Conservation (phyloP, 1,140 invertebrate genomes). For the Pogonognathellus flavescens region DNA sequence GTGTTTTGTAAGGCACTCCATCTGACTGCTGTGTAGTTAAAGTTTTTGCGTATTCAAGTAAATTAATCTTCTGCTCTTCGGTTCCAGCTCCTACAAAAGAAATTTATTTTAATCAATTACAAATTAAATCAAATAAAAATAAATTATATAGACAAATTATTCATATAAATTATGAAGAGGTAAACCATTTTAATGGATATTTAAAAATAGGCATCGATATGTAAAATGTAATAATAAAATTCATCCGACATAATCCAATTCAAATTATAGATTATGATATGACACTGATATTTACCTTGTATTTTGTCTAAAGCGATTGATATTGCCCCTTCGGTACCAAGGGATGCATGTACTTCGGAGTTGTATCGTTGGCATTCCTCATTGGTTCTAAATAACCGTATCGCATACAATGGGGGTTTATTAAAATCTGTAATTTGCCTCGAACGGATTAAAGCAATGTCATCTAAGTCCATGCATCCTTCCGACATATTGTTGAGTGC, state of each 20-base stretch:
- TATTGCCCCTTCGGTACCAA: neutral
- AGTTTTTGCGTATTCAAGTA: neutral
- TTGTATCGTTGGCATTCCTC: constrained; percentile 22
- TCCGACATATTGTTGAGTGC: constrained; percentile 54
- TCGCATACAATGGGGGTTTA: neutral
- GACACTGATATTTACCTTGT: neutral
- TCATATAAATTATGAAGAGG: too few relatives aligned
- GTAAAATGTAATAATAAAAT: neutral
- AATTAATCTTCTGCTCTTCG: neutral
- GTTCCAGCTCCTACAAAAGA: neutral
- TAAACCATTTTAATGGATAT: too few relatives aligned
- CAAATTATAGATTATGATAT: neutral
- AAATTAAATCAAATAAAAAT: neutral
- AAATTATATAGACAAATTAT: neutral
- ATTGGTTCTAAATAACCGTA: constrained; percentile 43
- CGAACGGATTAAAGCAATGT: constrained; percentile 20
- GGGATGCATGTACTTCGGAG: neutral
- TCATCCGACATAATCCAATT: neutral
- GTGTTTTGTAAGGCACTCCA: neutral
- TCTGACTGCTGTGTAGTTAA: neutral
- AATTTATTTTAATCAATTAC: neutral
- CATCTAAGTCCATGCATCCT: constrained; percentile 9
- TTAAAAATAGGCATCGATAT: too few relatives aligned
- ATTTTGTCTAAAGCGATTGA: neutral
- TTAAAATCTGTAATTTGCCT: neutral